Conservation (phyloP, 2,113 vertebrate species). For the Peromyscus maniculatus region DNA sequence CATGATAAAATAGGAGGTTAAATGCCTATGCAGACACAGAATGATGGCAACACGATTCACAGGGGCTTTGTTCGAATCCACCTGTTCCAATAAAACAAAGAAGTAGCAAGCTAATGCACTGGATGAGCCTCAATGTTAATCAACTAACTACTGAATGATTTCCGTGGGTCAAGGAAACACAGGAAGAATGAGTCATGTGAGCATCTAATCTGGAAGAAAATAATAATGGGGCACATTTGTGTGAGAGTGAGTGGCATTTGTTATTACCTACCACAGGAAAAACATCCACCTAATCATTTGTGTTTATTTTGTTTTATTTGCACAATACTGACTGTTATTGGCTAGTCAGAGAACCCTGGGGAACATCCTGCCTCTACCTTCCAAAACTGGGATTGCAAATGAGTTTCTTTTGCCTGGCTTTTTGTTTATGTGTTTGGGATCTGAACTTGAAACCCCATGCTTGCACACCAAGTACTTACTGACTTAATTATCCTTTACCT, state of each 20-base stretch:
- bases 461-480: not conserved
- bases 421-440: not conserved
- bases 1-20: not conserved
- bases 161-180: not conserved
- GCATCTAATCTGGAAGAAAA: not conserved
- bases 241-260: not conserved
- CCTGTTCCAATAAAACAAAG: not conserved
- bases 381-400: not conserved
- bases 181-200: not conserved
- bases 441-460: not conserved
- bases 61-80: constrained; percentile 10
- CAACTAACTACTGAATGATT: not conserved
- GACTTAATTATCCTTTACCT: not conserved
- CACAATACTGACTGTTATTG: not conserved
- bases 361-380: not conserved
- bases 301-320: not conserved
- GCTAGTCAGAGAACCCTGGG: too few species aligned
- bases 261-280: not conserved
- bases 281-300: not conserved
- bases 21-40: not conserved
- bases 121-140: not conserved
- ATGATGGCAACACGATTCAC: not conserved
- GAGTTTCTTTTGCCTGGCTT: not conserved
- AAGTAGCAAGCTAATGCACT: not conserved
- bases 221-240: not conserved